Base-by-base conservation (phyloP, 2,797 vertebrate species). In the Epinephelus malabaricus region DNA sequence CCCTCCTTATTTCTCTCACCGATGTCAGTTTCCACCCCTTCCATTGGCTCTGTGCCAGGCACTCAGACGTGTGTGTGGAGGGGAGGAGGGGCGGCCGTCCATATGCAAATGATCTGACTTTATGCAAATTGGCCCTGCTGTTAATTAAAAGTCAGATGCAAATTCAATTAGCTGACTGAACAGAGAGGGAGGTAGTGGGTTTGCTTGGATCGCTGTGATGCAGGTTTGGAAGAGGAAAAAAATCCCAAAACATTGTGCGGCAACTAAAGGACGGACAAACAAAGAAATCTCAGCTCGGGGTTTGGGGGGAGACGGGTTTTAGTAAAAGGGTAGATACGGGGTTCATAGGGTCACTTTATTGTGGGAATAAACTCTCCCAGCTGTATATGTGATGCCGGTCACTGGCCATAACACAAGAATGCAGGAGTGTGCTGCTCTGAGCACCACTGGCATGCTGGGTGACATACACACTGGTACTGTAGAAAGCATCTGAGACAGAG, bases 101-200 rank as follows among this genome's bases (percentile, higher is more conserved):
- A 55, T 84, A 93, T 95, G 94, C 89, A 92, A 93, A 95, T 94
- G 21, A 65, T 58, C 73, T 12, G 59, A 76, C 72, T 78, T 78
- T 71, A 92, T 94, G 93, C 84, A 89, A 90, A 95, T 93, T 19
- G 23, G 63, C 49, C 21, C 79, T 45, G 74, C 84, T 81, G 86
- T 94, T 94, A 77, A 95, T 94, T 96, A 95, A 93, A 93, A 95
- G 83, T 87, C 89, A 79, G 88, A 88, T 90, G 88, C 88, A 85
- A 92, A 95, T 94, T 92, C 85, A 93, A 92, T 94, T 94, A 93
- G 85, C 76, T 5, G 43, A 71, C 83, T 73, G 86, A 85, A 69
- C 53, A 64, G 76, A 83, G 71, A 82, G 76, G 49, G 76, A 74
- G 69, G 71, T 80, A 69, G 56, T 25, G 19, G 60, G 68, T 73